Conservation (phyloP, 2,888 invertebrate species). For the Himalopsyche japonica region DNA sequence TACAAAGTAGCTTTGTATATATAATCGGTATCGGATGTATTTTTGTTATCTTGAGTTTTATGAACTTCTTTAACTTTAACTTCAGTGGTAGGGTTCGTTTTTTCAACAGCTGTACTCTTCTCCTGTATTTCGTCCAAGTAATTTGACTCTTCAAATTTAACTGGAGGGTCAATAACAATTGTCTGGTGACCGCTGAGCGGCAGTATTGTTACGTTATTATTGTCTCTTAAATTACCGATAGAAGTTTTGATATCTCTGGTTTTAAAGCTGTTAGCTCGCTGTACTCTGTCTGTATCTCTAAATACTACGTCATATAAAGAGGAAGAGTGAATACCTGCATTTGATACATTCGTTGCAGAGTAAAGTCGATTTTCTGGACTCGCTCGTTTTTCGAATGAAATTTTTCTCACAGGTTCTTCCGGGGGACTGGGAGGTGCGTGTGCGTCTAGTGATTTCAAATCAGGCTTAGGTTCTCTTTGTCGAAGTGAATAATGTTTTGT, state of each 20-base stretch:
- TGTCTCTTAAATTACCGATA: constrained; percentile 17
- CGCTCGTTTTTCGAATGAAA: background rate
- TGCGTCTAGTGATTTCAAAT: constrained; percentile 17
- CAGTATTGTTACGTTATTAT: constrained; percentile 51
- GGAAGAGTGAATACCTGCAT: background rate
- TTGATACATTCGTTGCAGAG: constrained; percentile 12
- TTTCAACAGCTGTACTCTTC: background rate
- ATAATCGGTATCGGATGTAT: background rate
- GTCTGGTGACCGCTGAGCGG: constrained; percentile 60
- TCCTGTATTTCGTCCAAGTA: background rate
- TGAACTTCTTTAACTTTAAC: background rate
- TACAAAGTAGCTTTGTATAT: background rate
- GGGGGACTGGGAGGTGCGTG: constrained; percentile 31
- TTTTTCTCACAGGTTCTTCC: background rate
- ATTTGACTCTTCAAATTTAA: constrained; percentile 36
- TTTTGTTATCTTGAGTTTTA: background rate
- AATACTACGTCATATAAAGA: constrained; percentile 29
- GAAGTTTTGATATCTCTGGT: constrained; percentile 13
- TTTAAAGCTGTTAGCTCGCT: constrained; percentile 32
- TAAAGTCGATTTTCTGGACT: background rate
- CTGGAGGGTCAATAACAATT: constrained; percentile 57
- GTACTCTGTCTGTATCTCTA: constrained; percentile 28
- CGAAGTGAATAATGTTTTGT: constrained; percentile 59
- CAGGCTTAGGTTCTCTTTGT: constrained; percentile 52
- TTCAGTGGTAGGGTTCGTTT: constrained; percentile 19